Evolutionary conservation across 2,797 vertebrate genomes (phyloP).

Genomic region (Mus caroli): DNA sequence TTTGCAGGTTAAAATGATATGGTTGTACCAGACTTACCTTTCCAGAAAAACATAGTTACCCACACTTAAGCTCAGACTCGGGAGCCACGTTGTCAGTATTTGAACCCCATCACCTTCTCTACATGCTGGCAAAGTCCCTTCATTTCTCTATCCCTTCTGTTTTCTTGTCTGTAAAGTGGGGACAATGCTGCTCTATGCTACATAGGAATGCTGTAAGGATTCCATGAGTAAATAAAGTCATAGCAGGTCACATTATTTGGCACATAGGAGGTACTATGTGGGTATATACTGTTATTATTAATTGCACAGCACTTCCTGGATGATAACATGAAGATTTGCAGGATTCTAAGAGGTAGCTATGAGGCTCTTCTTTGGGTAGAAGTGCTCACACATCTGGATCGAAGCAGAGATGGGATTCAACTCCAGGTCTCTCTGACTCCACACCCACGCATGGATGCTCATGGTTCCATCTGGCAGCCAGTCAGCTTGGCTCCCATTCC

Average conservation of each 20-base stretch:
- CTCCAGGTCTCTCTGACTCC: neutral
- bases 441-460: accelerated
- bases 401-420: neutral
- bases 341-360: neutral
- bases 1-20: neutral
- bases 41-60: neutral
- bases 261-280: neutral
- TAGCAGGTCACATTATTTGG: neutral
- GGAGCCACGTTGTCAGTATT: neutral
- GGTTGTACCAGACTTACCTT: neutral
- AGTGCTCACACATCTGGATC: neutral
- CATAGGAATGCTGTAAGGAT: neutral
- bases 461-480: neutral
- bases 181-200: neutral
- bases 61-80: neutral
- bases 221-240: neutral
- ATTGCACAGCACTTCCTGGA: neutral
- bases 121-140: neutral
- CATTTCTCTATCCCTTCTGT: neutral
- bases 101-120: neutral
- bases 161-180: neutral
- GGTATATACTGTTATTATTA: neutral
- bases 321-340: neutral
- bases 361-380: neutral
- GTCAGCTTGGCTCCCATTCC: conserved; percentile 10